Percentiles rank a stretch among this genome's conserved stretches.
Conservation (phyloP, 2,113 vertebrate genomes). For the Arothron firmamentum region DNA sequence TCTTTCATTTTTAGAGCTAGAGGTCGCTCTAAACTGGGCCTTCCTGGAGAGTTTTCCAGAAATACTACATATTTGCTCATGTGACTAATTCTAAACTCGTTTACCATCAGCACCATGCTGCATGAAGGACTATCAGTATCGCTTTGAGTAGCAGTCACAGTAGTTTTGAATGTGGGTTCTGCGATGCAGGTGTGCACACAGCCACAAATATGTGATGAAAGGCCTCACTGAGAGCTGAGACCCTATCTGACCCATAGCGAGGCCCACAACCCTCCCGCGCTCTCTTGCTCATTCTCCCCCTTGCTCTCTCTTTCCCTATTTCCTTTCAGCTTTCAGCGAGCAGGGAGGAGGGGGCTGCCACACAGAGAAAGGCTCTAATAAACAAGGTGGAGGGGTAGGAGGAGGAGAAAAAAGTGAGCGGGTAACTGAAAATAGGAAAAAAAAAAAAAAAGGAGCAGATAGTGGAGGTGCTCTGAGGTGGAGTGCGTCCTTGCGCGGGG, state of each 20-base stretch:
- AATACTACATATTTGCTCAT: too few relatives aligned
- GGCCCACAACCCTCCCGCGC: slow-evolving; percentile 18
- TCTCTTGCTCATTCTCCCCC: slow-evolving; percentile 3
- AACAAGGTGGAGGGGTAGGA: slow-evolving; percentile 62
- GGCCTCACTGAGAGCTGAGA: slow-evolving; percentile 61
- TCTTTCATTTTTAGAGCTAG: too few relatives aligned
- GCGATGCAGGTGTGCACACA: slow-evolving; percentile 63
- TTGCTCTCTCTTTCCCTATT: slow-evolving; percentile 12
- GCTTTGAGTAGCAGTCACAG: background rate
- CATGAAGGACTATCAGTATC: too few relatives aligned
- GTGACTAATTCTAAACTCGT: too few relatives aligned
- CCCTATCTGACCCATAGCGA: slow-evolving; percentile 62
- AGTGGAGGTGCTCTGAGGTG: slow-evolving; percentile 82
- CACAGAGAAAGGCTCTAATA: slow-evolving; percentile 76
- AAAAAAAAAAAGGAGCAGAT: slow-evolving; percentile 55
- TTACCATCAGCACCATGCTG: too few relatives aligned
- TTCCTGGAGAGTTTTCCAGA: too few relatives aligned
- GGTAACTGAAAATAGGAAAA: slow-evolving; percentile 2
- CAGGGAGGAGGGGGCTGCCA: slow-evolving; percentile 19
- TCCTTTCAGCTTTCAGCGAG: slow-evolving; percentile 38
- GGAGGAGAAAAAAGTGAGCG: background rate
- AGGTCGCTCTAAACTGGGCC: too few relatives aligned
- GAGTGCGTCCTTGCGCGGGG: slow-evolving; percentile 81
- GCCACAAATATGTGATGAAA: slow-evolving; percentile 62
- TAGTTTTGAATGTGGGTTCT: slow-evolving; percentile 29